Percentiles rank a stretch among this genome's conserved stretches.
These are phyloP conservation scores for Strigamia crassipes DNA, from an alignment of 2,888 invertebrate genomes.

Conservation along the genomic window DNA sequence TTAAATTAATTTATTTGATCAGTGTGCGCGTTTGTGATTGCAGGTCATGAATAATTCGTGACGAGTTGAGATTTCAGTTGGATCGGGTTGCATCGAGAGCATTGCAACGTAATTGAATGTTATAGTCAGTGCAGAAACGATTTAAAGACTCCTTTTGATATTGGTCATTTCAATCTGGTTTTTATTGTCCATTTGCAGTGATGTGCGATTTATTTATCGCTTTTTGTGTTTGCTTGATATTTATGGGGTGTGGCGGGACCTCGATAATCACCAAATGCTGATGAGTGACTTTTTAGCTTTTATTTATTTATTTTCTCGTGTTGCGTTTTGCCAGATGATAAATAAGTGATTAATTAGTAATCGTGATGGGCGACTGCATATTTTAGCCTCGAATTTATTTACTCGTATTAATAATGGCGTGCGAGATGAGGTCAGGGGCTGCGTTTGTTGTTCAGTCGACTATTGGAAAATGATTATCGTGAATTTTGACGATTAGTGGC, in stretches of 20 bases:
- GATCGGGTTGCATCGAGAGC: background rate
- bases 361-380: background rate
- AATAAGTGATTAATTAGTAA: background rate
- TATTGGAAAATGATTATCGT: background rate
- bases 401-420: background rate
- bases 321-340: background rate
- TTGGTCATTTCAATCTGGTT: conserved; percentile 13
- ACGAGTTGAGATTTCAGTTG: background rate
- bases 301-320: background rate
- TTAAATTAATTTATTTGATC: background rate
- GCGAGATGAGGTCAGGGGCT: background rate
- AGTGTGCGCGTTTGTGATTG: background rate
- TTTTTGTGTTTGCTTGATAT: background rate
- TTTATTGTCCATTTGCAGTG: background rate
- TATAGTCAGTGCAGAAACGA: background rate
- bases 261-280: background rate
- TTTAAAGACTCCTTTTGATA: background rate
- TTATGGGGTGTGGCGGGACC: background rate
- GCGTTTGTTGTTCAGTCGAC: background rate
- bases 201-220: background rate
- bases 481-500: background rate
- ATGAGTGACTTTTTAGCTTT: background rate
- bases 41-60: background rate
- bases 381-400: background rate
- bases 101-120: conserved; percentile 22